Conservation (phyloP, 2,888 invertebrate species). For the Eristalis tenax region DNA sequence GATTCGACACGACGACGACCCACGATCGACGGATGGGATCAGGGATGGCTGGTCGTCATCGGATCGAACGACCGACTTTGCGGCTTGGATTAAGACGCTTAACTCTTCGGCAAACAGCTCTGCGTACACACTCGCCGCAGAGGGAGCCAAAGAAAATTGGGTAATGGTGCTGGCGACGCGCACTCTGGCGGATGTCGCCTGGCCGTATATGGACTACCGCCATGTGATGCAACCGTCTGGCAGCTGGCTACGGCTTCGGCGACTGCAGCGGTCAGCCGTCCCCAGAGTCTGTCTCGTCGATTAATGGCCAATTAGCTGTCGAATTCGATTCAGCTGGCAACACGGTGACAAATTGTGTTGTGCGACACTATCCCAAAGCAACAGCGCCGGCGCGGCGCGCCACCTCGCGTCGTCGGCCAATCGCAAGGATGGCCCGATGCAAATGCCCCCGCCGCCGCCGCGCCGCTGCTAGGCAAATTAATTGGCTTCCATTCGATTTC, state of each 20-base stretch:
- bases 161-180: slow-evolving; percentile 34
- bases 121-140: background rate
- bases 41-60: background rate
- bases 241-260: background rate
- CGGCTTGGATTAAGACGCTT: slow-evolving; percentile 46
- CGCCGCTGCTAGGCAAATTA: slow-evolving; percentile 48
- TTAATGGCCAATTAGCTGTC: slow-evolving; percentile 70
- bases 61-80: slow-evolving; percentile 19
- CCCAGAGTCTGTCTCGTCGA: slow-evolving; percentile 50
- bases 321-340: slow-evolving; percentile 58
- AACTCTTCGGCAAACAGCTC: slow-evolving; percentile 39
- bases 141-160: slow-evolving; percentile 24
- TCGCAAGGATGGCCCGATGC: slow-evolving; percentile 31
- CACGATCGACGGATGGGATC: background rate
- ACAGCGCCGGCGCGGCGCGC: background rate
- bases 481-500: slow-evolving; percentile 63
- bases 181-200: slow-evolving; percentile 19
- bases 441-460: slow-evolving; percentile 8
- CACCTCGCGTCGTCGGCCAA: background rate
- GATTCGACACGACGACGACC: slow-evolving; percentile 38
- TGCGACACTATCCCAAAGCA: background rate
- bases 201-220: slow-evolving; percentile 49
- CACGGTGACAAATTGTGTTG: slow-evolving; percentile 59
- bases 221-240: slow-evolving; percentile 52
- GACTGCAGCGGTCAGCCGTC: slow-evolving; percentile 16